Percentiles rank a stretch among this genome's conserved stretches.
Conservation (phyloP, 2,113 vertebrate species). For the Crotalus horridus region DNA sequence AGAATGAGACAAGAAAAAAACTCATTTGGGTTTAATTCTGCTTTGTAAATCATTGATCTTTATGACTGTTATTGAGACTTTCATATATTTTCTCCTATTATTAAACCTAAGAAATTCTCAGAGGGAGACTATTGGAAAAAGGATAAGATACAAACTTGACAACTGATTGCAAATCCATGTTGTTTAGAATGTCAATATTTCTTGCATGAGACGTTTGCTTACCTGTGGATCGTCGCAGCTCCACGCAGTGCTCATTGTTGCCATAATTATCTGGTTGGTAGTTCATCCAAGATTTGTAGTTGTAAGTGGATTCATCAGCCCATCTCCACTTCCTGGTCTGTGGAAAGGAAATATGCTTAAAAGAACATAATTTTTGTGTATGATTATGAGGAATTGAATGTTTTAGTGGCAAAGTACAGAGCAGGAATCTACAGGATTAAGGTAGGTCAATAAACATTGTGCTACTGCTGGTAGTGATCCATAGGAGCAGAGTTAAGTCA, state of each 20-base stretch:
- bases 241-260: background rate
- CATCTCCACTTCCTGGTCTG: conserved; percentile 17
- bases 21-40: no score
- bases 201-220: background rate
- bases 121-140: no score
- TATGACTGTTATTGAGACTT: no score
- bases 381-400: background rate
- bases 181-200: no score
- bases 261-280: background rate
- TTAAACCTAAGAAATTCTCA: no score
- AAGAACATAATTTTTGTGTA: background rate
- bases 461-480: background rate
- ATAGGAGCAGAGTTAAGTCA: background rate
- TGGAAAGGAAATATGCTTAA: background rate
- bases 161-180: no score
- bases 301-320: conserved; percentile 13
- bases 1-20: no score
- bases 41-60: no score
- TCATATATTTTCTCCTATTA: no score
- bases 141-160: no score
- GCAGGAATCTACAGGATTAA: background rate
- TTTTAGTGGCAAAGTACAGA: background rate
- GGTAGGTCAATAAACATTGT: background rate
- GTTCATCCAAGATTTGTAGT: conserved; percentile 12
- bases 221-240: background rate